Evolutionary conservation across 2,888 invertebrate species (phyloP).

Genomic region (Diarsia rubi): DNA sequence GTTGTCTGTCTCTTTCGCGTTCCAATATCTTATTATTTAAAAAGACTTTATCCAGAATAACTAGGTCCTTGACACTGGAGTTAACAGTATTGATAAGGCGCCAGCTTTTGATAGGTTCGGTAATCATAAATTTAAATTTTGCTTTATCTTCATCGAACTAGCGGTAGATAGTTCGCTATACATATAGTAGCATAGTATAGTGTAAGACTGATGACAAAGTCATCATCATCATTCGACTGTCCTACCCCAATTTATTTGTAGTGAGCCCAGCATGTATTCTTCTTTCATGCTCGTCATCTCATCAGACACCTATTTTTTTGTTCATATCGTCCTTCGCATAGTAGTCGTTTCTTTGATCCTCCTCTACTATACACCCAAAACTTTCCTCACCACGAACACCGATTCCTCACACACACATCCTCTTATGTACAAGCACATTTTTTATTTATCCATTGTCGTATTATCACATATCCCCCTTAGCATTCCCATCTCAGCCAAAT

Average conservation of each 20-base stretch:
- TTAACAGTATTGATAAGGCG: constrained; percentile 19
- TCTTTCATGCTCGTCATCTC: background rate
- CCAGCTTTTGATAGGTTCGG: no score
- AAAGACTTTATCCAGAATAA: background rate
- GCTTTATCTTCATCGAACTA: background rate
- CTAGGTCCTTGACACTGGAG: constrained; percentile 27
- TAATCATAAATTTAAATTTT: background rate
- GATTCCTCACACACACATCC: no score
- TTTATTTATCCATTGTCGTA: no score
- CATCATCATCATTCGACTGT: background rate
- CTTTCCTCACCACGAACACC: no score
- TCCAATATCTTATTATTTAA: background rate
- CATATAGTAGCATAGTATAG: no score
- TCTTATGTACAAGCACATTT: no score
- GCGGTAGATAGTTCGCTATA: no score
- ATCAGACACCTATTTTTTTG: no score
- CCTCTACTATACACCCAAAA: background rate
- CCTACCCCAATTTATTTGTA: background rate
- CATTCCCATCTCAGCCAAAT: background rate
- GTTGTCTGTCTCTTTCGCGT: background rate
- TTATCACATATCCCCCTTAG: background rate
- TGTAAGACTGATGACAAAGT: no score
- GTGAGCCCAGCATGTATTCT: background rate
- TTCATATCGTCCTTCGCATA: background rate
- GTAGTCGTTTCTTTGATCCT: background rate